Evolutionary conservation across 2,797 vertebrate species (phyloP), one percentile per base, ranked within the genome.

Genomic region (Gymnothorax javanicus): DNA sequence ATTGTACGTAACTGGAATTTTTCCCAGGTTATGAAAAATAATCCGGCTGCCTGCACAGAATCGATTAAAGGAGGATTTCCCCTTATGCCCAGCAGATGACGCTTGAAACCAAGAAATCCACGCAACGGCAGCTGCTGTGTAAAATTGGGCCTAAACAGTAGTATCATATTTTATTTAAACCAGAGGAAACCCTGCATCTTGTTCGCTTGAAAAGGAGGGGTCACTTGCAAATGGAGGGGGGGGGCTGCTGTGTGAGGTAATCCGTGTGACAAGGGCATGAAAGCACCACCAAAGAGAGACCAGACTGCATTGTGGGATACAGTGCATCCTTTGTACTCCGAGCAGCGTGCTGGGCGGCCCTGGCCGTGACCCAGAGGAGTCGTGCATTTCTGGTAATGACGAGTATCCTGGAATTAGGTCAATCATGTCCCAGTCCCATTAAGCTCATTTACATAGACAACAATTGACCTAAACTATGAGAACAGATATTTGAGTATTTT

Each of bases 11-110:
- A 43, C 33, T 43, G 33, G 33, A 43, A 1, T 43, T 43, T 43
- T 43, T 43, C 33, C 33, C 33, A 1, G 1, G 33, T 43, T 1
- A 43, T 43, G 33, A 43, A 43, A 43, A 43, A 43, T 43, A 43
- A 43, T 43, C 33, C 33, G 33, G 56, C 50, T 4, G 50, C 77
- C 77, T 20, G 23, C 17, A 56, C 77, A 54, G 23, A 7, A 56
- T 54, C 50, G 62, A 6, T 8, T 7, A 25, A 2, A 43, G 12
- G 3, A 75, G 7, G 2, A 64, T 43, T 83, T 64, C 64, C 9
- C 25, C 15, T 0, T 56, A 0, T 33, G 12, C 60, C 91, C 93
- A 91, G 67, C 84, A 92, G 93, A 85, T 91, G 90, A 84, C 89
- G 82, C 86, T 82, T 87, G 84, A 58, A 4, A 56, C 86, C 69